Base-by-base conservation (phyloP, 2,113 vertebrate species). In the Meleagris gallopavo region DNA sequence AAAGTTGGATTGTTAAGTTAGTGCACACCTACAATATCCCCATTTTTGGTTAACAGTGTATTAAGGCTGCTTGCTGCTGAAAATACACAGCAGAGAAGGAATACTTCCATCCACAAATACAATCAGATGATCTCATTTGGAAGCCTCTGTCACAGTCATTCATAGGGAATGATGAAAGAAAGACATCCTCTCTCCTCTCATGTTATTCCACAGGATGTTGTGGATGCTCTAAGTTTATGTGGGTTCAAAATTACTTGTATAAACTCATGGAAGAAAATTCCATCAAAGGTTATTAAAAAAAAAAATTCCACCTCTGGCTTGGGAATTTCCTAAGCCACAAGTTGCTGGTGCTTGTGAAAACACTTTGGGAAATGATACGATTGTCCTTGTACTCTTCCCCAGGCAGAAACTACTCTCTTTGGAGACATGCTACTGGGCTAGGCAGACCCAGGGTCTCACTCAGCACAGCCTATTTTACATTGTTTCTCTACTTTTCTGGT, bases 1-100 rank as follows among this genome's bases (percentile, higher is more conserved):
- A 75, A 94, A 82, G 75, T 78, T 96, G 94, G 89, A 93, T 89
- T 94, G 55, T 95, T 92, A 95, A 95, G 94, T 96, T 97, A 97
- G 96, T 96, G 95, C 96, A 97, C 64, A 88, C 93, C 95, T 93
- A 93, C 79, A 78, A 90, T 95, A 85, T 95, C 94, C 95, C 86
- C 92, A 95, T 89, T 96, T 94, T 92, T 90, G 92, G 86, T 94
- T 88, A 96, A 92, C 84, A 96, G 95, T 93, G 93, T 94, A 93
- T 92, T 95, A 93, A 93, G 93, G 91, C 95, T 92, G 92, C 69
- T 92, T 96, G 85, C 90, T 96, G 96, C 88, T 94, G 84, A 89
- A 94, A 94, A 93, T 36, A 86, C 36, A 83, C 91, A 97, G 95
- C 95, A 94, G 72, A 94, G 87, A 91, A 78, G 73, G 55, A 93